Evolutionary conservation across 1,140 invertebrate species (phyloP).

Genomic region (Teleopsis dalmanni): DNA sequence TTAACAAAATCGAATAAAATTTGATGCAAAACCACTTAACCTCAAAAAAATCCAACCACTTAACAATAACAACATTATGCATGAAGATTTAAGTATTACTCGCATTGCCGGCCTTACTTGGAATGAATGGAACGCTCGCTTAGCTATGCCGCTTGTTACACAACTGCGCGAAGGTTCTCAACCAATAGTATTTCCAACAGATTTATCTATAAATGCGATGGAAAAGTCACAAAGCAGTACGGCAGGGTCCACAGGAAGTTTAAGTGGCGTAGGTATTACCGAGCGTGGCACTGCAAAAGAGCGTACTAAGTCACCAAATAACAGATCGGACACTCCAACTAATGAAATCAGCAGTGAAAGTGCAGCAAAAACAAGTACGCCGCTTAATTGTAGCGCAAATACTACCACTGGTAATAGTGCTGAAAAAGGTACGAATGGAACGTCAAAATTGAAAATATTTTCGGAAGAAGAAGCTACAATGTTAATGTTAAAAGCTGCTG

Average conservation of each 20-base stretch:
- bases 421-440: neutral
- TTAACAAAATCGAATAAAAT: neutral
- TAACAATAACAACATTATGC: neutral
- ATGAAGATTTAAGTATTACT: conserved; percentile 58
- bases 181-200: conserved; percentile 40
- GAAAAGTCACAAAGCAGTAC: conserved; percentile 11
- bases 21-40: neutral
- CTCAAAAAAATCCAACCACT: neutral
- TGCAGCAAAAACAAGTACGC: neutral
- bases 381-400: conserved; percentile 7
- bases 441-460: conserved; percentile 25
- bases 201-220: conserved; percentile 32
- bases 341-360: conserved; percentile 1
- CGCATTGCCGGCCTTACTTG: conserved; percentile 57
- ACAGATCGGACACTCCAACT: neutral
- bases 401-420: neutral
- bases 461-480: conserved; percentile 36
- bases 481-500: conserved; percentile 27
- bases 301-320: conserved; percentile 10
- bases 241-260: neutral
- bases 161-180: conserved; percentile 43
- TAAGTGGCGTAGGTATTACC: neutral
- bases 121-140: conserved; percentile 55
- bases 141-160: conserved; percentile 50
- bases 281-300: neutral